Evolutionary conservation across 2,888 invertebrate genomes (phyloP), one percentile per base, ranked within the genome.

Genomic region (Brachyopa scutellaris): DNA sequence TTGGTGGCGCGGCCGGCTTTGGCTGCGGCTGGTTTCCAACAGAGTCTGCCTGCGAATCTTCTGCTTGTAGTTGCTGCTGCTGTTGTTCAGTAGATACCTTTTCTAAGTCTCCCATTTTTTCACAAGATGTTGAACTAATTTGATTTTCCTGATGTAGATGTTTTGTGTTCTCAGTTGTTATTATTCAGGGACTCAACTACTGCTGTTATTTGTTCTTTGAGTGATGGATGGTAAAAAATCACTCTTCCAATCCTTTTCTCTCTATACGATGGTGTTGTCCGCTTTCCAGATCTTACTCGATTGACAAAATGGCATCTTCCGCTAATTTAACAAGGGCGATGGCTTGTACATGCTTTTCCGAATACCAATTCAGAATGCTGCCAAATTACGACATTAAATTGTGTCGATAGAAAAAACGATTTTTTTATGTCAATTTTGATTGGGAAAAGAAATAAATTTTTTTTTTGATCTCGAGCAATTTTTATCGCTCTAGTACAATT

Each of bases 101-200:
- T 92, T 96, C 97, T 93, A 97, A 95, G 95, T 97, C 97, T 95
- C 97, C 97, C 97, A 97, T 97, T 87, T 87, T 86, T 85, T 66
- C 82, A 64, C 64, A 74, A 69, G 42, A 26, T 72, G 51, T 62
- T 69, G 23, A 76, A 80, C n/a, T 59, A 19, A 59, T 40, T 47
- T 57, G 29, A 33, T 64, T 47, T 73, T 72, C 38, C 76, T 84
- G 38, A 49, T 36, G 67, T 36, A 59, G 74, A 79, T 79, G 74
- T 69, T 67, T 64, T 57, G 49, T 47, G 33, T 77, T 51, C 66
- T 73, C 26, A 64, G 89, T 87, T 89, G 88, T 88, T 89, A 87
- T 87, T 88, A 73, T 77, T 64, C 15, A 66, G 77, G 82, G 82
- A 84, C 84, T 74, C 84, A 84, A 76, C 92, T 93, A 93, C 91